These are phyloP conservation scores for Melanostoma scalare DNA, from an alignment of 2,888 invertebrate species.

Conservation along the genomic window DNA sequence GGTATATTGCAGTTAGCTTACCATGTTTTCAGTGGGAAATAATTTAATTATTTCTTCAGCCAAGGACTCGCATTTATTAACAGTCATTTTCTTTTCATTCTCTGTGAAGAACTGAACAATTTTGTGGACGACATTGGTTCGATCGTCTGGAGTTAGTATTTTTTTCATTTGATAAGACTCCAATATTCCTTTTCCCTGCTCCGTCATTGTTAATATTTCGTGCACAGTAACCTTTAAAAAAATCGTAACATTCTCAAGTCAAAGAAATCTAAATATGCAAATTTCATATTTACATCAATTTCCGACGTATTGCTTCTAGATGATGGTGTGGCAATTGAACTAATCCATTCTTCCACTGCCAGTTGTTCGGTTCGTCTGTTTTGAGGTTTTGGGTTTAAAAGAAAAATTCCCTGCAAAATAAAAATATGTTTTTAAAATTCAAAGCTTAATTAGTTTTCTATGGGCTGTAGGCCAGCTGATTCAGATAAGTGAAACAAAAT, in stretches of 20 bases:
- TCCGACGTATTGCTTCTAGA: conserved; percentile 4
- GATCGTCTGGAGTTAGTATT: not conserved
- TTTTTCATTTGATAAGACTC: not conserved
- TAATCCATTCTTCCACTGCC: conserved; percentile 6
- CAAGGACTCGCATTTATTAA: not conserved
- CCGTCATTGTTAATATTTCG: conserved; percentile 1
- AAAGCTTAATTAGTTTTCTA: too few species aligned
- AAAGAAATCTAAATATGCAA: too few species aligned
- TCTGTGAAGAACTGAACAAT: conserved; percentile 2
- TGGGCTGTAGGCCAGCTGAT: too few species aligned
- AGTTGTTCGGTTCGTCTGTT: not conserved
- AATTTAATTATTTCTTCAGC: not conserved
- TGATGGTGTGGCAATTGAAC: not conserved
- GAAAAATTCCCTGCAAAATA: conserved; percentile 9
- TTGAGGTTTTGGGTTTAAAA: not conserved
- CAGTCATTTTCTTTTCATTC: not conserved
- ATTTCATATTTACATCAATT: conserved; percentile 6
- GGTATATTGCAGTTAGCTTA: not conserved
- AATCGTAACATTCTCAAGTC: too few species aligned
- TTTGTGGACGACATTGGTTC: not conserved
- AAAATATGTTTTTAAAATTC: conserved; percentile 1
- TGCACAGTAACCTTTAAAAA: conserved; percentile 13
- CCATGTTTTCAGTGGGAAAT: not conserved
- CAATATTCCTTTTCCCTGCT: not conserved
- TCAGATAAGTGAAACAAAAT: too few species aligned